Conservation (phyloP, 2,888 invertebrate species). For the Tetheella fluctuosa region DNA sequence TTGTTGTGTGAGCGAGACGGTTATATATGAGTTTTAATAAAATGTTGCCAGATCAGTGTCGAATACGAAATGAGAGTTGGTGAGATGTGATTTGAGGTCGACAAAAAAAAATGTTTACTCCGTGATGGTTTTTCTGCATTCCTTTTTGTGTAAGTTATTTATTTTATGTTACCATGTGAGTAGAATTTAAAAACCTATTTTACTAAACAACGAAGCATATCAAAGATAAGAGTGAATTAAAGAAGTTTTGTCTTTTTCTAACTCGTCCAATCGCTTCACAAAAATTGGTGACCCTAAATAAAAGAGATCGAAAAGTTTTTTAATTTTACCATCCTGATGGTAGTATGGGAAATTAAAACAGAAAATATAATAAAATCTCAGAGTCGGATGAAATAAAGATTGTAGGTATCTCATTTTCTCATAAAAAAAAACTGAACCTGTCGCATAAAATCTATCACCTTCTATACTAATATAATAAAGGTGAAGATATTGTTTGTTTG, state of each 20-base stretch:
- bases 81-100: conserved; percentile 2
- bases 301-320: neutral
- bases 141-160: conserved; percentile 15
- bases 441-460: too few relatives aligned
- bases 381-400: neutral
- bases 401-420: too few relatives aligned
- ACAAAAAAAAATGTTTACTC: conserved; percentile 15
- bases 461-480: too few relatives aligned
- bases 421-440: too few relatives aligned
- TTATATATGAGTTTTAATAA: conserved; percentile 52
- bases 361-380: neutral
- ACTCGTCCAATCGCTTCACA: neutral
- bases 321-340: neutral
- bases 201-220: neutral
- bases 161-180: neutral
- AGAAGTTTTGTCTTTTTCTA: neutral
- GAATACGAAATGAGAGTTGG: conserved; percentile 27
- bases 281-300: neutral
- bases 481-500: too few relatives aligned
- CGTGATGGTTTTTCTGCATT: conserved; percentile 13
- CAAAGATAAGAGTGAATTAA: neutral
- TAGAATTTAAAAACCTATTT: neutral
- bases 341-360: neutral
- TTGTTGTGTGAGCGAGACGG: conserved; percentile 45
- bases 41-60: conserved; percentile 40